phyloP scores from a whole-genome alignment of 2,888 invertebrate species.

The Cremastinae sp. region DNA sequence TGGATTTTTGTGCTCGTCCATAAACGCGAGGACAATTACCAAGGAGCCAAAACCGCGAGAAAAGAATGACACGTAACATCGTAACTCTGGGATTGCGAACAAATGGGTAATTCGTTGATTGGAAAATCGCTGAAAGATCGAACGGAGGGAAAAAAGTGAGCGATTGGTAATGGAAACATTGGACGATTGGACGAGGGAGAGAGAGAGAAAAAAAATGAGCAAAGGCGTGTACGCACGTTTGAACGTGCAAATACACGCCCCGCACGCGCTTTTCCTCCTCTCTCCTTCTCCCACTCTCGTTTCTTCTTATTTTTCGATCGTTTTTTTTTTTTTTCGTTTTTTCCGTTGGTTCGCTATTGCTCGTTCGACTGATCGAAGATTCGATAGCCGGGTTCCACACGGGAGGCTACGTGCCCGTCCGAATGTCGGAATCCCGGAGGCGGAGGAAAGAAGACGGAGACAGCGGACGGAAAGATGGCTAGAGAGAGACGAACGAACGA shows the following conservation, averaged over 20 bases:
- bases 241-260: constrained; percentile 66
- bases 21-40: neutral
- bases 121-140: neutral
- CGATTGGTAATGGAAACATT: neutral
- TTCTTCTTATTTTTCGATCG: constrained; percentile 37
- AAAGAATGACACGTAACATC: constrained; percentile 6
- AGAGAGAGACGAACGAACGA: constrained; percentile 35
- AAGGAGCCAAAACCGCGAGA: neutral
- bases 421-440: constrained; percentile 62
- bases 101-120: neutral
- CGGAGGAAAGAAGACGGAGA: constrained; percentile 24
- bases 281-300: constrained; percentile 12
- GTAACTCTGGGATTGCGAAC: no score
- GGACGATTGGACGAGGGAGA: constrained; percentile 7
- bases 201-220: constrained; percentile 3
- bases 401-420: constrained; percentile 64
- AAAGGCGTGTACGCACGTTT: constrained; percentile 54
- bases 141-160: constrained; percentile 17
- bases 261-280: constrained; percentile 52
- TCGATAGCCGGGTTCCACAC: constrained; percentile 64
- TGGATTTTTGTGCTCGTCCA: constrained; percentile 19
- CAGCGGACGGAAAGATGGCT: constrained; percentile 32
- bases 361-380: constrained; percentile 57
- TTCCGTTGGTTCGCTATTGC: constrained; percentile 29
- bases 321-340: constrained; percentile 36